Conservation (phyloP, 1,140 invertebrate species). For the Heliothis subflexa region DNA sequence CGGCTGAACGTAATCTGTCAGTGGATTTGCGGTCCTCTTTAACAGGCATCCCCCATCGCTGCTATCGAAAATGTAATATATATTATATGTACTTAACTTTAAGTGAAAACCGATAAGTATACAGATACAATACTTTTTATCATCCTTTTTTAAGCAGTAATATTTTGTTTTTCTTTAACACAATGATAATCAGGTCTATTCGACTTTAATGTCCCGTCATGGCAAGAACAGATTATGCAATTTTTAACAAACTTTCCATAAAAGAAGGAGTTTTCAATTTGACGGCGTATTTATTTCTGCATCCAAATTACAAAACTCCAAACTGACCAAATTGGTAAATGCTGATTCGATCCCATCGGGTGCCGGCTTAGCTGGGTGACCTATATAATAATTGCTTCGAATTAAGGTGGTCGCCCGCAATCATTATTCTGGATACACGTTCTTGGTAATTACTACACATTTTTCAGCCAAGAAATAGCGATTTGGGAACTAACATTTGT, state of each 20-base stretch:
- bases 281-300: too few species aligned
- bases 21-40: slow-evolving; percentile 23
- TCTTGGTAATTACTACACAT: slow-evolving; percentile 31
- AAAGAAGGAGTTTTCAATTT: too few species aligned
- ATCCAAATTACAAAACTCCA: background rate
- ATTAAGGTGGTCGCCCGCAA: slow-evolving; percentile 27
- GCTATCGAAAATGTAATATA: slow-evolving; percentile 10
- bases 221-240: too few species aligned
- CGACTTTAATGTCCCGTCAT: too few species aligned
- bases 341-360: slow-evolving; percentile 5
- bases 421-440: slow-evolving; percentile 32
- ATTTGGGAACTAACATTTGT: background rate
- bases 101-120: background rate
- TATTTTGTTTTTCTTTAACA: too few species aligned
- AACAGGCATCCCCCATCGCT: slow-evolving; percentile 3
- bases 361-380: slow-evolving; percentile 6
- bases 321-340: background rate
- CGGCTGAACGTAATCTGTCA: slow-evolving; percentile 34
- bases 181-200: too few species aligned
- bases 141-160: too few species aligned
- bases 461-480: slow-evolving; percentile 18
- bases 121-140: too few species aligned
- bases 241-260: too few species aligned
- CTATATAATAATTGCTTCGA: slow-evolving; percentile 38
- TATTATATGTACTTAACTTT: background rate